Conservation (phyloP, 2,888 invertebrate species). For the Calliopum simillimum region DNA sequence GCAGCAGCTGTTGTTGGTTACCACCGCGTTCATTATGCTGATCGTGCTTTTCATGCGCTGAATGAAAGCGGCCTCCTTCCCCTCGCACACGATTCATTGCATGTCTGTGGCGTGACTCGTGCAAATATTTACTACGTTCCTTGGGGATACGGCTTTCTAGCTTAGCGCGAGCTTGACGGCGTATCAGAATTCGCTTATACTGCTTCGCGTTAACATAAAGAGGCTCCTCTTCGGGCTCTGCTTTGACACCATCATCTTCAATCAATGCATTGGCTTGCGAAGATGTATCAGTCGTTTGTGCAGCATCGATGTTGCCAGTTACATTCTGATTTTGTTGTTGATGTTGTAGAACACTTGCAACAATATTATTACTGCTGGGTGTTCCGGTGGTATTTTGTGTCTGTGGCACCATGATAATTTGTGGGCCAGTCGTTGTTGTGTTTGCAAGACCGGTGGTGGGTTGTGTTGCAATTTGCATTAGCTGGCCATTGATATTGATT, state of each 20-base stretch:
- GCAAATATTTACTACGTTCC: conserved; percentile 97
- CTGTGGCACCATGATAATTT: conserved; percentile 62
- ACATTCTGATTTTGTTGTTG: conserved; percentile 40
- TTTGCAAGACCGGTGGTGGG: conserved; percentile 44
- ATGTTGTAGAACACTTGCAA: conserved; percentile 38
- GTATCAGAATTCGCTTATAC: conserved; percentile 94
- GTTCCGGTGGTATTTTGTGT: conserved; percentile 49
- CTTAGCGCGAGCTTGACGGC: conserved; percentile 93
- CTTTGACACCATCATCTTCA: conserved; percentile 54
- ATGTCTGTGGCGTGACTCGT: conserved; percentile 95
- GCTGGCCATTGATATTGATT: conserved; percentile 68
- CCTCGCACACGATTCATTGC: conserved; percentile 98
- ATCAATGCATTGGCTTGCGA: conserved; percentile 45
- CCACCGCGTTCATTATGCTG: conserved; percentile 54
- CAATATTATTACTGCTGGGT: conserved; percentile 41
- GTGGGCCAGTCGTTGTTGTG: conserved; percentile 50
- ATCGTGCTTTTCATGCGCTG: conserved; percentile 68
- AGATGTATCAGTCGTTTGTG: conserved; percentile 33
- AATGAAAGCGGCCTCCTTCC: conserved; percentile 95
- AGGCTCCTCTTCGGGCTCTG: conserved; percentile 86
- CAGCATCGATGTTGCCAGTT: conserved; percentile 18
- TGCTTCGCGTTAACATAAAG: conserved; percentile 99
- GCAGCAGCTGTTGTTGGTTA: conserved; percentile 44
- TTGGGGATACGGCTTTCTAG: conserved; percentile 97
- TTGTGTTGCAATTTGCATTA: conserved; percentile 63